Evolutionary conservation across 1,140 invertebrate species (phyloP).

Genomic region (Rhyzopertha dominica): DNA sequence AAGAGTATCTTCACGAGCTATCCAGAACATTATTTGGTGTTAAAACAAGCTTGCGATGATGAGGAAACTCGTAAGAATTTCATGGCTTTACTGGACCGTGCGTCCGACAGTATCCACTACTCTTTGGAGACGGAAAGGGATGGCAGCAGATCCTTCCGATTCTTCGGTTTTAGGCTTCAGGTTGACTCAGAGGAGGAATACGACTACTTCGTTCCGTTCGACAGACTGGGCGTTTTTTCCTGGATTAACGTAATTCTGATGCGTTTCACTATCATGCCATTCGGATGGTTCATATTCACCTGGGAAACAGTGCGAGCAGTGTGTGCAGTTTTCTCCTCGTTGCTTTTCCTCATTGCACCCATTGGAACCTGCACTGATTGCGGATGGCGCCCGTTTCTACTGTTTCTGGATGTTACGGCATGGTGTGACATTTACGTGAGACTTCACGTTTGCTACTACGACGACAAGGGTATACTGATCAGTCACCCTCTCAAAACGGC

Average conservation of each 20-base stretch:
- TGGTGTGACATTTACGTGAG: constrained; percentile 23
- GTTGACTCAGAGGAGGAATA: background rate
- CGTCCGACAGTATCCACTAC: no score
- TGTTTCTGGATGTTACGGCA: constrained; percentile 4
- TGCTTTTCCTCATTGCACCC: background rate
- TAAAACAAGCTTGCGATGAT: no score
- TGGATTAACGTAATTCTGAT: background rate
- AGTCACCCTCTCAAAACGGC: constrained; percentile 46
- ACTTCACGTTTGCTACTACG: constrained; percentile 46
- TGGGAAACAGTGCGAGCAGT: constrained; percentile 1
- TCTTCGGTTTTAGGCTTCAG: no score
- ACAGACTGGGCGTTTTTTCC: constrained; percentile 4
- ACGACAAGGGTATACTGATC: constrained; percentile 42
- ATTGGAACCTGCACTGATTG: no score
- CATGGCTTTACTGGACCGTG: no score
- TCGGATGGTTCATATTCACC: constrained; percentile 1
- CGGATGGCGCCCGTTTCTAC: background rate
- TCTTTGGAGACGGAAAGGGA: no score
- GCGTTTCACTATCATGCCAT: background rate
- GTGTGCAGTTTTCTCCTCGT: background rate
- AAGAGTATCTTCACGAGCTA: no score
- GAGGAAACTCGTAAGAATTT: no score
- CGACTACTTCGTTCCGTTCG: constrained; percentile 10
- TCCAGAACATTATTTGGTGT: no score
- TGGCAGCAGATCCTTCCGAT: no score